A percentile compares a stretch with the other conserved stretches of the same genome.
Evolutionary conservation across 2,888 invertebrate species (phyloP).

Genomic region (Caprella mutica): DNA sequence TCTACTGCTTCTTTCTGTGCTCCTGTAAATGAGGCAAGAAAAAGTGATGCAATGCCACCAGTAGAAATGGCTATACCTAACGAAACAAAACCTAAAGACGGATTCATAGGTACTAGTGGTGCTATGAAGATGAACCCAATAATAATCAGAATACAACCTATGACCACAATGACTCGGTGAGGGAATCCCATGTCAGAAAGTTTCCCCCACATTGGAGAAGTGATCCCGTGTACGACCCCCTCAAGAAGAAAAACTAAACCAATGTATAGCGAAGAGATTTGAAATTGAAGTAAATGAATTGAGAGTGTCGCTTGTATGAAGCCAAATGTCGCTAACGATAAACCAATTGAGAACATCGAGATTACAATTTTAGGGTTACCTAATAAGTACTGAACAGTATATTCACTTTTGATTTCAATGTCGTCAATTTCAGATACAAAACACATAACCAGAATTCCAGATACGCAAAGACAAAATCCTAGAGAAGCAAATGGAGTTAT

Average conservation of each 20-base stretch:
- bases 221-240: slow-evolving; percentile 65
- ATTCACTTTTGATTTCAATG: background rate
- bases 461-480: slow-evolving; percentile 60
- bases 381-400: slow-evolving; percentile 50
- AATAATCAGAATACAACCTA: slow-evolving; percentile 56
- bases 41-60: slow-evolving; percentile 71
- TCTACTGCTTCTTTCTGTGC: slow-evolving; percentile 67
- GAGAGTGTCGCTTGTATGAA: slow-evolving; percentile 80
- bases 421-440: slow-evolving; percentile 48
- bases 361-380: slow-evolving; percentile 50
- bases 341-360: slow-evolving; percentile 10
- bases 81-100: slow-evolving; percentile 14
- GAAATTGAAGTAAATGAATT: no score
- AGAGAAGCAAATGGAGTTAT: slow-evolving; percentile 67
- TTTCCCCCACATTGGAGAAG: slow-evolving; percentile 70
- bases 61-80: slow-evolving; percentile 54
- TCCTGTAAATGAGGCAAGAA: slow-evolving; percentile 75
- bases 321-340: slow-evolving; percentile 67
- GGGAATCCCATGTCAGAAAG: slow-evolving; percentile 57
- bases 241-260: slow-evolving; percentile 75
- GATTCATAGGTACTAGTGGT: slow-evolving; percentile 52
- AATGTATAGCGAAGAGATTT: slow-evolving; percentile 38
- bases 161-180: slow-evolving; percentile 56
- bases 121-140: slow-evolving; percentile 61
- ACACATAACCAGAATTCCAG: slow-evolving; percentile 60